These are phyloP conservation scores for Linepithema humile DNA, from an alignment of 1,140 invertebrate genomes.

Conservation along the genomic window DNA sequence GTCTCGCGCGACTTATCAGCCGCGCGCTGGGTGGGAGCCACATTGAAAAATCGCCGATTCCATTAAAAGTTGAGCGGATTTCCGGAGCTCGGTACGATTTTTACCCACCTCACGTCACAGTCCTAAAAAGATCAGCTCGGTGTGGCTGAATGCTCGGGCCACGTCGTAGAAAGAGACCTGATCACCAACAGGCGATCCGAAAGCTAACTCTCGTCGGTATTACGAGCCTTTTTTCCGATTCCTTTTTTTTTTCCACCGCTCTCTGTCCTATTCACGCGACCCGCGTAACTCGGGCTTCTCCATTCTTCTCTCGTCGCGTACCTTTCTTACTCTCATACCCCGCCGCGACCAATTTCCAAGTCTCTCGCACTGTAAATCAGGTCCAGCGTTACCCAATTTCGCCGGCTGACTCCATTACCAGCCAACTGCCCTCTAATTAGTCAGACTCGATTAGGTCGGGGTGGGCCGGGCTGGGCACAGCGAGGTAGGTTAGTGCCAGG, in stretches of 20 bases:
- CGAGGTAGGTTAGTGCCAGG: constrained; percentile 43
- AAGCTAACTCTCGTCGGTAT: constrained; percentile 29
- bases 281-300: constrained; percentile 1
- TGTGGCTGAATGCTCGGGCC: constrained; percentile 18
- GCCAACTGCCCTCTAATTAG: constrained; percentile 81
- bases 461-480: constrained; percentile 12
- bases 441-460: constrained; percentile 79
- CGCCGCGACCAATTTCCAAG: constrained; percentile 30
- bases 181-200: constrained; percentile 42
- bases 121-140: constrained; percentile 40
- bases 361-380: constrained; percentile 76
- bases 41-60: constrained; percentile 74
- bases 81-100: constrained; percentile 43
- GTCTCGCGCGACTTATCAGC: constrained; percentile 47
- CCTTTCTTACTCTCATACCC: not conserved
- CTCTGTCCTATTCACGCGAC: not conserved
- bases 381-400: constrained; percentile 77
- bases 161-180: constrained; percentile 34
- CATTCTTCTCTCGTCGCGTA: constrained; percentile 1
- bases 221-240: constrained; percentile 21
- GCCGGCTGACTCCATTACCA: constrained; percentile 79
- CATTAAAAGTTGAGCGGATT: constrained; percentile 74
- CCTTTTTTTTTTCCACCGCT: not conserved
- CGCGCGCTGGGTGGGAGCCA: not conserved
- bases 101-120: constrained; percentile 39